Evolutionary conservation across 2,888 invertebrate genomes (phyloP), one percentile per base, ranked within the genome.

Genomic region (Blastobasis adustella): DNA sequence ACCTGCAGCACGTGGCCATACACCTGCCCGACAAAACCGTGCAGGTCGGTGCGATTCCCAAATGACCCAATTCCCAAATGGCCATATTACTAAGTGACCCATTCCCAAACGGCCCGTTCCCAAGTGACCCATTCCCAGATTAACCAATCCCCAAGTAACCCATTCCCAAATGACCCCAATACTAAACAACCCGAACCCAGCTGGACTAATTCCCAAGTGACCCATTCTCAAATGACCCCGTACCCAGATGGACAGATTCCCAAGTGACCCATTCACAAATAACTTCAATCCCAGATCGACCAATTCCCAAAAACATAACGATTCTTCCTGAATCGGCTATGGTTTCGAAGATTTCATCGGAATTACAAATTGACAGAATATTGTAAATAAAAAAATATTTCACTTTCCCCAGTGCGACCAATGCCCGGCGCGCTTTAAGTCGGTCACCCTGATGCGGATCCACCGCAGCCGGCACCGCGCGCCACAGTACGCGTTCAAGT

Each of bases 11-110:
- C 54, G 56, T 82, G 0, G 82, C 86, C 1, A 83, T 82, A 52
- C 87, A 88, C 10, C 58, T 85, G 5, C 80, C 85, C 0, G 83
- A 86, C 50, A 84, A 83, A 52, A 86, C 78, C 52, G 83, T 87
- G 0, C 81, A 79, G 76, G 86, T 85, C 53, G 9, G 8, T 42
- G 41, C 7, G 41, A 23, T 23, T 23, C 23, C 23, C 23, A 23
- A 23, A 23, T 23, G 23, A 23, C 3, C 23, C 23, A 3, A n/a
- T 23, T 23, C 23, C 23, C 23, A 23, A 23, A 23, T 23, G n/a
- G n/a, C n/a, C n/a, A n/a, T n/a, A n/a, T n/a, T n/a, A n/a, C n/a
- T n/a, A n/a, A n/a, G n/a, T n/a, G n/a, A 23, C 23, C 23, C 2
- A 23, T 23, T 23, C 23, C 23, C 23, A 23, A 23, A 23, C 23